Evolutionary conservation across 2,888 invertebrate genomes (phyloP).

Genomic region (Aelia acuminata): DNA sequence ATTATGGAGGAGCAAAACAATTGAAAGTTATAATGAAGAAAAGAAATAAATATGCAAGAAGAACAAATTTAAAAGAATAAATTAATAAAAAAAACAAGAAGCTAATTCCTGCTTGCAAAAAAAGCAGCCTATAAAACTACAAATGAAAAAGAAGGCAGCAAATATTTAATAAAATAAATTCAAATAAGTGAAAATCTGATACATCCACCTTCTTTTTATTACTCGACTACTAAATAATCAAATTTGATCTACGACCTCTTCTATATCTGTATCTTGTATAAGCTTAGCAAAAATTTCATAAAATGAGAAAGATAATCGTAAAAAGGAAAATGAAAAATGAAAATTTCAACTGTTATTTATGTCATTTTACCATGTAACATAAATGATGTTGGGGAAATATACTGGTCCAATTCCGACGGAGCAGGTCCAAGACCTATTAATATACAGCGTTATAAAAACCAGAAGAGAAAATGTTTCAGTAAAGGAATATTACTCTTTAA

Average conservation of each 20-base stretch:
- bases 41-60: not conserved
- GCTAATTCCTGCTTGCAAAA: not conserved
- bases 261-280: not conserved
- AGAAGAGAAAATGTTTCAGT: not conserved
- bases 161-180: not conserved
- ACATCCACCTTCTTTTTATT: not conserved
- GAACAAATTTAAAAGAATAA: not conserved
- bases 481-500: not conserved
- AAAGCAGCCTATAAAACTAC: not conserved
- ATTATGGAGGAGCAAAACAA: not conserved
- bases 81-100: not conserved
- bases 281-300: not conserved
- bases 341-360: not conserved
- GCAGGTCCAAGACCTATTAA: conserved; percentile 34
- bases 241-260: not conserved
- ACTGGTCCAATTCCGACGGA: conserved; percentile 28
- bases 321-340: conserved; percentile 50
- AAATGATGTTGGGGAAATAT: conserved; percentile 28
- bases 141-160: not conserved
- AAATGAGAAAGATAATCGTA: conserved; percentile 17
- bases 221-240: not conserved
- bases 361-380: conserved; percentile 18
- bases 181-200: not conserved
- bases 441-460: not conserved
- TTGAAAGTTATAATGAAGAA: not conserved